Base-by-base conservation (phyloP, 2,797 vertebrate species). In the Nyctalus aviator region DNA sequence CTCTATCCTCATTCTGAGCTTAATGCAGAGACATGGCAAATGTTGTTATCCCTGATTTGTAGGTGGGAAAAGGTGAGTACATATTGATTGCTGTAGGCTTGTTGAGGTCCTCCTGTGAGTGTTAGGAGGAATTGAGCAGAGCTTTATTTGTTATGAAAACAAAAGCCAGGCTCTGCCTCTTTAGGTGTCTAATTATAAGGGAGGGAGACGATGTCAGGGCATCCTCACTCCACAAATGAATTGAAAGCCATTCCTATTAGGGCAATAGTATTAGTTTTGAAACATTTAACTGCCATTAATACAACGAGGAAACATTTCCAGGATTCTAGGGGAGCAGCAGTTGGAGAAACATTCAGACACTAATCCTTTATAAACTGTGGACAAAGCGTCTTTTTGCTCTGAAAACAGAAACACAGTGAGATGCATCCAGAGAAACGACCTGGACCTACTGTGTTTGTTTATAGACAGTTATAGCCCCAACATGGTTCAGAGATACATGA, bases 11-110 rank as follows among this genome's bases (percentile, higher is more conserved):
- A 88, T 91, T 95, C n/a, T 8, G 41, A 94, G 77, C 84, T 93
- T 71, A 89, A 93, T 84, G 68, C 17, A 75, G 77, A 89, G 59
- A 71, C 1, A 6, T 10, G 46, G 77, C 44, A 94, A 97, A 96
- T 95, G 93, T 75, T 18, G 25, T 97, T 96, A 93, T 82, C 77
- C 84, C 69, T 96, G 81, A 96, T 96, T 93, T 97, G 79, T 95
- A 88, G 78, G 64, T 62, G 32, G 53, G 46, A 83, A 66, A 91
- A 72, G 50, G 81, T 20, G 78, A 84, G 62, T 71, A 37, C 13
- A 11, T 41, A 68, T 41, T 73, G 59, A 91, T 94, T 93, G 64
- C 86, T 64, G 35, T 3, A 59, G 69, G 41, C 88, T 93, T 50
- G 30, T 46, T 95, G 59, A 32, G 50, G 37, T 46, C 37, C 25